phyloP scores from a whole-genome alignment of 2,797 vertebrate genomes.

The Xenentodon cancila region DNA sequence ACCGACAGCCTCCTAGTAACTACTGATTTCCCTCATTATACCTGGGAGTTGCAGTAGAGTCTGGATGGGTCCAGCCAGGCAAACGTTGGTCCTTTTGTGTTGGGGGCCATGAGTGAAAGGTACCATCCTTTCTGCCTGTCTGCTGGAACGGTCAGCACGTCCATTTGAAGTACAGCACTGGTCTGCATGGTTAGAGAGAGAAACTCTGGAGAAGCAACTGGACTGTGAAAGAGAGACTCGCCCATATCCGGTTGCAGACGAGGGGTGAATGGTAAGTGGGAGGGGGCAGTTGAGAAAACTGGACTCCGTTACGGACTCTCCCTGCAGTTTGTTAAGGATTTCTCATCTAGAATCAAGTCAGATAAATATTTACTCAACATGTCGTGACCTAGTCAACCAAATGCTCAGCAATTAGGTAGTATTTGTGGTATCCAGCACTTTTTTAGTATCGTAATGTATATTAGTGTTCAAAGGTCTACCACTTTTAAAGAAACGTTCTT shows the following conservation, averaged over 20 bases:
- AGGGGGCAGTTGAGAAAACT: constrained; percentile 8
- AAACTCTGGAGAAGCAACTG: constrained; percentile 20
- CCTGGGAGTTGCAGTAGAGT: constrained; percentile 89
- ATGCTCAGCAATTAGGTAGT: too few relatives aligned
- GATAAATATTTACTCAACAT: not conserved
- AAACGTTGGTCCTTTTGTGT: constrained; percentile 84
- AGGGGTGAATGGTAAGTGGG: constrained; percentile 18
- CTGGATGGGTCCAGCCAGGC: constrained; percentile 91
- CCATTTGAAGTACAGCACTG: constrained; percentile 59
- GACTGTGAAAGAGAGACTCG: constrained; percentile 25
- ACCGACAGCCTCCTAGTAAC: not conserved
- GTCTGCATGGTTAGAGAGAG: constrained; percentile 13
- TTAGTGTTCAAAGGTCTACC: too few relatives aligned
- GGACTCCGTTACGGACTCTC: constrained; percentile 6
- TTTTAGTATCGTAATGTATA: too few relatives aligned
- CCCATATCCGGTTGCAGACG: constrained; percentile 33
- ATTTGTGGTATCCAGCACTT: too few relatives aligned
- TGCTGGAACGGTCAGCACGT: constrained; percentile 61
- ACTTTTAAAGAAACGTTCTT: too few relatives aligned
- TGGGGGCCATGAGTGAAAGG: constrained; percentile 88
- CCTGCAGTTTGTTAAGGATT: not conserved
- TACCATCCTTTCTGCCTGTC: constrained; percentile 84
- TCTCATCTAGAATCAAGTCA: not conserved
- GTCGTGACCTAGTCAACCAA: too few relatives aligned
- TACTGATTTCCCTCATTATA: constrained; percentile 30